Base-by-base conservation (phyloP, 2,113 vertebrate species). In the Panthera leo region DNA sequence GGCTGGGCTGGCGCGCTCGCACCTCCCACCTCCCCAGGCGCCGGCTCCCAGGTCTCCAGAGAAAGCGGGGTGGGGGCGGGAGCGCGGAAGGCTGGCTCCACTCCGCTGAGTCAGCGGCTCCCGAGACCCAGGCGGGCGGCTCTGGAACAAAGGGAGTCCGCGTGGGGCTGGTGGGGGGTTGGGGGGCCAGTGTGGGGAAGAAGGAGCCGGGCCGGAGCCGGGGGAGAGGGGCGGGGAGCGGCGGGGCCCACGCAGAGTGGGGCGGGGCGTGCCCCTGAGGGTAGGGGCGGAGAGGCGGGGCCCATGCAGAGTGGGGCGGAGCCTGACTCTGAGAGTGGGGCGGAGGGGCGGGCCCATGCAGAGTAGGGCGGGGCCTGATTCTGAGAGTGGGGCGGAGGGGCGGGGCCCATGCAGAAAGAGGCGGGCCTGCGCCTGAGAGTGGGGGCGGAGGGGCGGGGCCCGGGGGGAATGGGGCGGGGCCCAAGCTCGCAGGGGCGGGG, bases 111-210 rank as follows among this genome's bases (percentile, higher is more conserved):
- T 67, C 92, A 55, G 88, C 70, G 25, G 16, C 53, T 71, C 36
- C 31, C 63, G 0, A 34, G 5, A 2, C 63, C n/a, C 3, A 0
- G 2, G 53, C 55, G 1, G 3, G 23, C 18, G 2, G 76, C 80
- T 42, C 39, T 7, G 0, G 86, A 89, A 95, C 95, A 96, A 94
- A 96, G 85, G 25, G 15, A 65, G 36, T 55, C 61, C 10, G 63
- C 63, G 23, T 1, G 12, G 29, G 48, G 11, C 27, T 45, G 45
- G 25, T 25, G 4, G 63, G 63, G 27, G 63, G 63, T 12, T 11
- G 27, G 63, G 42, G 8, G 42, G 55, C 27, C 29, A 34, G 55
- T 75, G 14, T 0, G 15, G 0, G 39, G 61, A 39, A 31, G 39
- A 31, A 10, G 36, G 31, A 36, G 29, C 42, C 25, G 39, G 51